Conservation (phyloP, 2,888 invertebrate genomes). For the Drosophila cognata region DNA sequence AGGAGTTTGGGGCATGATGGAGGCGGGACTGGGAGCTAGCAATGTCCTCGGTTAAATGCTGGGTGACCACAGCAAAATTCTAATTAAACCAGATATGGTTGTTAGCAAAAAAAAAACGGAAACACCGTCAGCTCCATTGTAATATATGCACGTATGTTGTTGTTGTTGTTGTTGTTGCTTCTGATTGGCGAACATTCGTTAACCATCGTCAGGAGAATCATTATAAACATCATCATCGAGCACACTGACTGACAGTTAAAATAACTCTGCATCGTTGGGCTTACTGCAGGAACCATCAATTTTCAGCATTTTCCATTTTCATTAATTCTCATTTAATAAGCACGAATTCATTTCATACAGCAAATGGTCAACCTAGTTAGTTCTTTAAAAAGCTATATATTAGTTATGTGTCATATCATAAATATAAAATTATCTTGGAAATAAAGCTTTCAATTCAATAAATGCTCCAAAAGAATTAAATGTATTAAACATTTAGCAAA, state of each 20-base stretch:
- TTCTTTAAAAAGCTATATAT: neutral
- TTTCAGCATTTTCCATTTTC: neutral
- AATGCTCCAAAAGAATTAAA: neutral
- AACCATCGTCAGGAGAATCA: slow-evolving; percentile 25
- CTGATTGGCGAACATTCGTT: slow-evolving; percentile 49
- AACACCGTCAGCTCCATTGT: slow-evolving; percentile 18
- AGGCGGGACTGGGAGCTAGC: neutral
- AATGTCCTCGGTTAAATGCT: slow-evolving; percentile 58
- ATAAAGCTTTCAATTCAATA: neutral
- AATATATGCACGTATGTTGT: slow-evolving; percentile 12
- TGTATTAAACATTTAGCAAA: neutral
- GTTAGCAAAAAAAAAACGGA: slow-evolving; percentile 15
- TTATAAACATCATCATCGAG: slow-evolving; percentile 3
- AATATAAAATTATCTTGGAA: neutral
- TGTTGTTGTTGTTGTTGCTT: slow-evolving; percentile 19
- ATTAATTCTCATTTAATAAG: neutral
- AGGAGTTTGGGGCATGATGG: neutral
- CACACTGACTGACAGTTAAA: slow-evolving; percentile 9
- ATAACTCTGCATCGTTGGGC: neutral
- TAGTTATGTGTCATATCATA: neutral
- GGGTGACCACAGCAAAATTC: slow-evolving; percentile 76
- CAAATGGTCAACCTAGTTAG: neutral
- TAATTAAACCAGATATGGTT: slow-evolving; percentile 78
- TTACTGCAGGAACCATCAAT: neutral
- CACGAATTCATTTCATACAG: neutral